A percentile compares a stretch with the other conserved stretches of the same genome.
phyloP scores from a whole-genome alignment of 1,140 invertebrate genomes.

The Drosophila varians region DNA sequence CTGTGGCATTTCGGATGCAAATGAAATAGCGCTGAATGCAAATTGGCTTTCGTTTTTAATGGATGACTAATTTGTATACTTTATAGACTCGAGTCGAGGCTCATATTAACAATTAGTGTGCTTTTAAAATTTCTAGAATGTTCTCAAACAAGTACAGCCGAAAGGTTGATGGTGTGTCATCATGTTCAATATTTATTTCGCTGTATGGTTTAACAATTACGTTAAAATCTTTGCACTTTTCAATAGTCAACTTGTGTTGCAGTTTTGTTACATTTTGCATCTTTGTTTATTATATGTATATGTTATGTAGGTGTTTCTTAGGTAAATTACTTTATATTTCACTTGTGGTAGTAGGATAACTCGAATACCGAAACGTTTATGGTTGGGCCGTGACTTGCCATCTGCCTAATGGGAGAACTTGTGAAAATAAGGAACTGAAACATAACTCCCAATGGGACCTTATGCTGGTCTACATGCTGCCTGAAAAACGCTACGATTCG shows the following conservation, averaged over 20 bases:
- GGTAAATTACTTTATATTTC: conserved; percentile 19
- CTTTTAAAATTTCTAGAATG: conserved; percentile 71
- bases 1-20: not conserved
- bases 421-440: conserved; percentile 26
- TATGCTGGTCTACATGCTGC: conserved; percentile 22
- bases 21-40: conserved; percentile 19
- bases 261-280: conserved; percentile 55
- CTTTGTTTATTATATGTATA: conserved; percentile 32
- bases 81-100: conserved; percentile 6
- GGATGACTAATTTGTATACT: conserved; percentile 10
- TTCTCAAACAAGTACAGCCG: conserved; percentile 75
- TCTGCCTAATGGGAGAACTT: conserved; percentile 14
- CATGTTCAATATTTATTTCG: conserved; percentile 60
- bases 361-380: conserved; percentile 34
- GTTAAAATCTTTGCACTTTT: conserved; percentile 81
- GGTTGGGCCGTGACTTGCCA: not conserved
- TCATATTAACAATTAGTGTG: conserved; percentile 65
- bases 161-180: conserved; percentile 30
- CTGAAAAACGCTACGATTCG: conserved; percentile 71
- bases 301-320: conserved; percentile 33
- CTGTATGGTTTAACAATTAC: conserved; percentile 81
- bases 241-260: conserved; percentile 78
- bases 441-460: conserved; percentile 43
- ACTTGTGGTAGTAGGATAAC: conserved; percentile 43
- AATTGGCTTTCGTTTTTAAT: conserved; percentile 16